These are phyloP conservation scores for Sparus aurata DNA, from an alignment of 2,797 vertebrate species.

Conservation along the genomic window DNA sequence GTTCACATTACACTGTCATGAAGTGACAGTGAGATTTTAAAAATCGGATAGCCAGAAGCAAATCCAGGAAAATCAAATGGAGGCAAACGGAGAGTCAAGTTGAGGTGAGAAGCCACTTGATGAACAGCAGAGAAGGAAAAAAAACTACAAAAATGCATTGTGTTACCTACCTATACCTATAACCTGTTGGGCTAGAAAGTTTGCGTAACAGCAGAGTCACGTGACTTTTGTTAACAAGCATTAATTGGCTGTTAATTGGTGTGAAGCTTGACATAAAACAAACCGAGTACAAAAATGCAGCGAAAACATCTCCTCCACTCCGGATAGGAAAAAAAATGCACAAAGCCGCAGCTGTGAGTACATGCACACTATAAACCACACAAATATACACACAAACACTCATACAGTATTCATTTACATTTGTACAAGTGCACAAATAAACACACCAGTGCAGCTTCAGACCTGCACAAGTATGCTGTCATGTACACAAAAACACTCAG, in stretches of 20 bases:
- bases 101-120: constrained; percentile 3
- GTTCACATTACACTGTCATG: not conserved
- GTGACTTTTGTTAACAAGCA: not conserved
- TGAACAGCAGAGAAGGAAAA: not conserved
- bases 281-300: not conserved
- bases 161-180: not conserved
- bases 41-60: not conserved
- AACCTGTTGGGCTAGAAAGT: not conserved
- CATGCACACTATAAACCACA: not conserved
- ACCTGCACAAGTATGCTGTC: not conserved
- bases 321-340: not conserved
- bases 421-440: not conserved
- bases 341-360: not conserved
- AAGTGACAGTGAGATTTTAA: not conserved
- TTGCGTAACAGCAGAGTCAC: not conserved
- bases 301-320: not conserved
- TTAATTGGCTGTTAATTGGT: constrained; percentile 10
- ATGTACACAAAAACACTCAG: not conserved
- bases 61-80: constrained; percentile 11
- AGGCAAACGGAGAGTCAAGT: not conserved
- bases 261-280: not conserved
- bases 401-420: not conserved
- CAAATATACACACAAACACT: not conserved
- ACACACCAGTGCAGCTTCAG: not conserved
- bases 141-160: not conserved